A percentile compares a stretch with the other conserved stretches of the same genome.
These are phyloP conservation scores for Otus sunia DNA, from an alignment of 2,113 vertebrate genomes.

Conservation along the genomic window DNA sequence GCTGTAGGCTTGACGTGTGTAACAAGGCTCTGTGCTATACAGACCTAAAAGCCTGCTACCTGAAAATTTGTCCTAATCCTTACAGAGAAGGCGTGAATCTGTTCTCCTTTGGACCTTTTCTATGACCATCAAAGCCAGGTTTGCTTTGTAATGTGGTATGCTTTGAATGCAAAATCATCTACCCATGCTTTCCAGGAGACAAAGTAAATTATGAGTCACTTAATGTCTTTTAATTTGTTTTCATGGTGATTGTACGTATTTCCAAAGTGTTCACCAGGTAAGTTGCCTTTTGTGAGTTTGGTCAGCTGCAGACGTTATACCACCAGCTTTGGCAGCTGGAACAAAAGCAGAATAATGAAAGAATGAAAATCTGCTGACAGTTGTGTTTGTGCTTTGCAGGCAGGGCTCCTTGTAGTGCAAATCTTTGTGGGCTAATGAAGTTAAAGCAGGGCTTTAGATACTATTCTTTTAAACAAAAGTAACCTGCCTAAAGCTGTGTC, in stretches of 20 bases:
- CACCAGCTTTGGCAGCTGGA: neutral
- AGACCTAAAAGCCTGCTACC: neutral
- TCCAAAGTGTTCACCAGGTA: neutral
- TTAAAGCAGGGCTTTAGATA: neutral
- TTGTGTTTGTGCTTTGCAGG: neutral
- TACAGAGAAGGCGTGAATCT: neutral
- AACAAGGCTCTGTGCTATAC: neutral
- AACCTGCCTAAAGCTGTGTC: neutral
- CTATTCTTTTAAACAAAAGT: neutral
- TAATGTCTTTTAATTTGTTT: neutral
- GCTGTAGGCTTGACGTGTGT: neutral
- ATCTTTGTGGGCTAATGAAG: neutral
- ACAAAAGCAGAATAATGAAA: neutral
- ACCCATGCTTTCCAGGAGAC: neutral
- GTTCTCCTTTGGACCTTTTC: neutral
- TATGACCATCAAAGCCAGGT: neutral
- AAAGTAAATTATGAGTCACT: neutral
- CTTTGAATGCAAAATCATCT: neutral
- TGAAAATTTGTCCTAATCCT: neutral
- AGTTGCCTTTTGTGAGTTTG: neutral
- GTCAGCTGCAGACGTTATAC: neutral
- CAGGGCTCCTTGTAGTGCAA: neutral
- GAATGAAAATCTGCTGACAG: slow-evolving; percentile 1
- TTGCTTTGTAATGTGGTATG: neutral
- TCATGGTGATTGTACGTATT: neutral